Evolutionary conservation across 2,888 invertebrate species (phyloP).

Genomic region (Thyatira batis): DNA sequence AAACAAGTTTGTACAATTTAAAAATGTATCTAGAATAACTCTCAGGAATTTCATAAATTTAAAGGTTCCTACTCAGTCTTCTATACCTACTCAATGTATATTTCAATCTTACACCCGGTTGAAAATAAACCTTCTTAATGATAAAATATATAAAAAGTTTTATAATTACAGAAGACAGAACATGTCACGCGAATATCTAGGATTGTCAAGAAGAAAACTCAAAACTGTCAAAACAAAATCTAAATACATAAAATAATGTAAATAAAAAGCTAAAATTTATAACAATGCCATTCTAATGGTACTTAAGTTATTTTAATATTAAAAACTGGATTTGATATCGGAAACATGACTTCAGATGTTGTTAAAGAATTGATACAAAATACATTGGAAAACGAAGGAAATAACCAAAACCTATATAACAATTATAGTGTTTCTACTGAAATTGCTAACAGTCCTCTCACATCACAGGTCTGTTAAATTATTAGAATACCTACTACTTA

Average conservation of each 20-base stretch:
- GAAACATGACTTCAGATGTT: neutral
- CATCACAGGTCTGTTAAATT: neutral
- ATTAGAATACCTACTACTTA: too few relatives aligned
- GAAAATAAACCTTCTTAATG: too few relatives aligned
- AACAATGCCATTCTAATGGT: neutral
- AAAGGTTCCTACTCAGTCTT: too few relatives aligned
- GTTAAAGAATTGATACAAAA: neutral
- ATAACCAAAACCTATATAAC: neutral
- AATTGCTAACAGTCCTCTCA: neutral
- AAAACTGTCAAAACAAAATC: neutral
- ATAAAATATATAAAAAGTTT: too few relatives aligned
- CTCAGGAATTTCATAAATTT: too few relatives aligned
- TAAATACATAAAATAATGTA: neutral
- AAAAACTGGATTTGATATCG: neutral
- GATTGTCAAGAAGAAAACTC: neutral
- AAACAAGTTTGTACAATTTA: too few relatives aligned
- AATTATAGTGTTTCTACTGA: neutral
- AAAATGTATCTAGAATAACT: too few relatives aligned
- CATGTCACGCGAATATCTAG: too few relatives aligned
- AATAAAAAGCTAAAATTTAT: neutral
- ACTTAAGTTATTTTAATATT: neutral
- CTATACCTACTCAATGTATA: too few relatives aligned
- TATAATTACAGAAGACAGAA: too few relatives aligned
- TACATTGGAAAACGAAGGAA: neutral
- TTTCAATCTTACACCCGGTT: too few relatives aligned